These are phyloP conservation scores for Nemotelus nigrinus DNA, from an alignment of 2,888 invertebrate genomes.

Conservation along the genomic window DNA sequence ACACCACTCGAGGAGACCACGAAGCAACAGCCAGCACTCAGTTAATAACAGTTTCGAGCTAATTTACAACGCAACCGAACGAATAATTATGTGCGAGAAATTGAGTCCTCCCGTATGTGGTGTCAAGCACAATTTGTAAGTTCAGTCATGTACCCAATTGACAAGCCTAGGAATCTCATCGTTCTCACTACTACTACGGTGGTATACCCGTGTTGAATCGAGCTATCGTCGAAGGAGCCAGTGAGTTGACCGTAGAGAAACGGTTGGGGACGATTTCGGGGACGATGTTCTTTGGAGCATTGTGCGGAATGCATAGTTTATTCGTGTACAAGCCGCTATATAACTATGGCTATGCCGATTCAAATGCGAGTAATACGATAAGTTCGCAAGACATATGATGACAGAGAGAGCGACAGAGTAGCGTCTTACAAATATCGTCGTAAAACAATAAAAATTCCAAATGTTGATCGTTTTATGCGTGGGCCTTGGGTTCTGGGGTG, in stretches of 20 bases:
- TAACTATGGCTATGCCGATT: too few species aligned
- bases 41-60: slow-evolving; percentile 10
- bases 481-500: too few species aligned
- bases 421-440: too few species aligned
- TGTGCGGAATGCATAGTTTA: background rate
- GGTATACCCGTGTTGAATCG: background rate
- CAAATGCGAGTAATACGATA: too few species aligned
- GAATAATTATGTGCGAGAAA: slow-evolving; percentile 7
- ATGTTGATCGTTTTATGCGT: too few species aligned
- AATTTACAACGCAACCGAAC: slow-evolving; percentile 14
- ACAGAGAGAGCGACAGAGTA: too few species aligned
- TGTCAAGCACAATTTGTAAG: slow-evolving; percentile 16
- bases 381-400: too few species aligned
- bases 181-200: background rate
- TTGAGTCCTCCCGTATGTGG: background rate
- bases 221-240: background rate
- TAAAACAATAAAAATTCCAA: too few species aligned
- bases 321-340: too few species aligned
- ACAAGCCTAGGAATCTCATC: slow-evolving; percentile 4
- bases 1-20: too few species aligned
- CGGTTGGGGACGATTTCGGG: background rate
- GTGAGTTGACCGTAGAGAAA: background rate
- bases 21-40: background rate
- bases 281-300: background rate
- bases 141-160: slow-evolving; percentile 34